These are phyloP conservation scores for Philotrypesis tridentata DNA, from an alignment of 1,140 invertebrate species.

Conservation along the genomic window DNA sequence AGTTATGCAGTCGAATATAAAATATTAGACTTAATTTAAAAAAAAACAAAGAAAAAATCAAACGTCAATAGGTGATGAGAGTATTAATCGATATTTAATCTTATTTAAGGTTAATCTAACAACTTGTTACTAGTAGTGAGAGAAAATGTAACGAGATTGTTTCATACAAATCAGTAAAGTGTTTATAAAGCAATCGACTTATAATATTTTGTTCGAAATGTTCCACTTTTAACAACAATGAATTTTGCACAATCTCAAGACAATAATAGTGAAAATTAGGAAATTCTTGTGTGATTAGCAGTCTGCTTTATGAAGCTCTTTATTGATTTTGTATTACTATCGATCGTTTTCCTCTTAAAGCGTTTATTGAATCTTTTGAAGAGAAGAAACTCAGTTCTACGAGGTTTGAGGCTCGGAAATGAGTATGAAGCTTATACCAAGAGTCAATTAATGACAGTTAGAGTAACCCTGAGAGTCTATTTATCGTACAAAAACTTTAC, in stretches of 20 bases:
- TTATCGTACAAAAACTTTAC: constrained; percentile 31
- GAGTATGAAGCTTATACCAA: constrained; percentile 41
- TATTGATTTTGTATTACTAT: constrained; percentile 37
- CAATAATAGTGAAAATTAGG: neutral
- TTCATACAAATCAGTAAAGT: constrained; percentile 41
- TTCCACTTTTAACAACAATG: neutral
- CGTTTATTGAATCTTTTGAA: constrained; percentile 43
- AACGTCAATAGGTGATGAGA: constrained; percentile 6
- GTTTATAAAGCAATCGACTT: neutral
- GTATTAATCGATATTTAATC: constrained; percentile 32
- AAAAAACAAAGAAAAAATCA: neutral
- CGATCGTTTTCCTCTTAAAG: constrained; percentile 41
- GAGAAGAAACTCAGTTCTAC: constrained; percentile 31
- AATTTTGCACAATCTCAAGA: neutral
- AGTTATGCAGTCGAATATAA: neutral
- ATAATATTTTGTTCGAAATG: constrained; percentile 1
- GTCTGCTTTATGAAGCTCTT: constrained; percentile 5
- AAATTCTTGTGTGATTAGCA: neutral
- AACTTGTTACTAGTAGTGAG: constrained; percentile 35
- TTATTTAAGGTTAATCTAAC: constrained; percentile 34
- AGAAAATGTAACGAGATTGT: constrained; percentile 41
- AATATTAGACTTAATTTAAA: neutral
- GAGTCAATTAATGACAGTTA: constrained; percentile 26
- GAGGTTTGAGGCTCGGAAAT: constrained; percentile 30
- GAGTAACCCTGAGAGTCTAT: constrained; percentile 37